Conservation (phyloP, 2,113 vertebrate genomes). For the Barnardius zonarius region DNA sequence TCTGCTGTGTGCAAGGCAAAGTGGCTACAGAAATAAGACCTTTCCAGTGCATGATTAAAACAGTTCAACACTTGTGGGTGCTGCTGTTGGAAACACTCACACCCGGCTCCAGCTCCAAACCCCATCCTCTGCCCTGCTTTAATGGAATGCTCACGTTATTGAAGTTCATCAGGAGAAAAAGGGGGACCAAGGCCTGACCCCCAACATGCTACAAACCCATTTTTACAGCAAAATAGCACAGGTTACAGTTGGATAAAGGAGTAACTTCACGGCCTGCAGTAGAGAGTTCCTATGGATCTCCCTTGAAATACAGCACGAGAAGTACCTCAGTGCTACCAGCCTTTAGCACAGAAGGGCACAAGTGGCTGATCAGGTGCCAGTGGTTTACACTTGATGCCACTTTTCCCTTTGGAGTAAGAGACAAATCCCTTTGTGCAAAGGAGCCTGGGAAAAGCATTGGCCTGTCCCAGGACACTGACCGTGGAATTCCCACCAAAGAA, state of each 20-base stretch:
- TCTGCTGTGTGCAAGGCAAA: not conserved
- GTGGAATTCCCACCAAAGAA: not conserved
- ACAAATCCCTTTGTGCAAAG: not conserved
- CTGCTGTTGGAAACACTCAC: not conserved
- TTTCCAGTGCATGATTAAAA: not conserved
- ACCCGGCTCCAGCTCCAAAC: not conserved
- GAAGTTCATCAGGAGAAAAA: not conserved
- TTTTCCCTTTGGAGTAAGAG: not conserved
- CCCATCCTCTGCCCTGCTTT: not conserved
- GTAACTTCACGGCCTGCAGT: not conserved
- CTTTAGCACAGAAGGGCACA: not conserved
- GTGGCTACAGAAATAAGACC: not conserved
- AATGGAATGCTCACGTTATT: fast-evolving
- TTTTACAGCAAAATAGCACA: not conserved
- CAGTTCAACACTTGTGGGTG: not conserved
- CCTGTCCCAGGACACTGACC: not conserved
- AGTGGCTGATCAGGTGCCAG: not conserved
- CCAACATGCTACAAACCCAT: not conserved
- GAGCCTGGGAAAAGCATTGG: not conserved
- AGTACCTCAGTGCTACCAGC: not conserved
- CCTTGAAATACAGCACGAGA: not conserved
- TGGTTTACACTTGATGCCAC: not conserved
- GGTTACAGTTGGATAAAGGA: not conserved
- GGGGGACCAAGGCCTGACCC: not conserved
- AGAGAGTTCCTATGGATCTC: not conserved